Base-by-base conservation (phyloP, 2,888 invertebrate species). In the Lamellibrachia columna region DNA sequence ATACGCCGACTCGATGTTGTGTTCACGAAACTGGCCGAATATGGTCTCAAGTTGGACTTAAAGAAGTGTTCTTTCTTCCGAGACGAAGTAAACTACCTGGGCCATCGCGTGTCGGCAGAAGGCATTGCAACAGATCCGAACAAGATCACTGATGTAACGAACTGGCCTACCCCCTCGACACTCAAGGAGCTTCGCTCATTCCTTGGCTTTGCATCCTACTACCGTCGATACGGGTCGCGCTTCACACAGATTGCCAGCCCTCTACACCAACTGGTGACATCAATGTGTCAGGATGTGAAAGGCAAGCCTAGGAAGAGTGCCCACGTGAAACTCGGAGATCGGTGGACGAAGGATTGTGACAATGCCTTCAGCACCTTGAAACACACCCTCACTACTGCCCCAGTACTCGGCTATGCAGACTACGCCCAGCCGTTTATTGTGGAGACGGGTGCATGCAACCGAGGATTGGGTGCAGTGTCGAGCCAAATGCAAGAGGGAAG, bases 61-160 rank as follows among this genome's bases (percentile, higher is more conserved):
- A 52, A 53, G 15, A 94, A 94, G 53, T 93, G 93, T 92, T 52
- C 92, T 8, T 92, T 94, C 90, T 93, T 94, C n/a, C 91, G 93
- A 92, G 92, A 90, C 40, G 53, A 92, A 53, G 93, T 93, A 15
- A 7, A 11, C 60, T 60, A 60, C 60, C 60, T 60, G 60, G 94
- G 94, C 22, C 93, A 93, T 92, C 90, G 92, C 2, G 92, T 94
- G 2, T 93, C 92, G 11, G 53, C 58, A 91, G 91, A 93, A 40
- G 94, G 94, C 28, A 92, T 93, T 40, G 15, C 52, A 58, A 22
- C 93, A 6, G 92, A 93, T 53, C 93, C 92, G 11, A 53, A 60
- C 15, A 93, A 93, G 53, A 60, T 90, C 3, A 22, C 28, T 55
- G 92, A 92, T 52, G 90, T 93, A 28, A 22, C 15, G 40, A 53